These are phyloP conservation scores for Drosophila miranda DNA, from an alignment of 1,140 invertebrate genomes.

Conservation along the genomic window DNA sequence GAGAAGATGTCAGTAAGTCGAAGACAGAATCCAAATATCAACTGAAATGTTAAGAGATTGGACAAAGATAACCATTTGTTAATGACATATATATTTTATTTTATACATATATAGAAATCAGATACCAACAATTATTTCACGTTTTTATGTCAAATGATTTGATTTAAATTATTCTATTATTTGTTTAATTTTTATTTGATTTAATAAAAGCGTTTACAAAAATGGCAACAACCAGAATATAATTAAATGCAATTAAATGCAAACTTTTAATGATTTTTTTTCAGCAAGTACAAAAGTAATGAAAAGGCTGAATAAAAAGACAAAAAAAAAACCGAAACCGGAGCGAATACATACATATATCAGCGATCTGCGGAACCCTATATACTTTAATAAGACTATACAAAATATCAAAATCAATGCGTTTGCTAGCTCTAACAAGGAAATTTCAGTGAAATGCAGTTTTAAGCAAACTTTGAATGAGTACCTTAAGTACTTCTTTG, in stretches of 20 bases:
- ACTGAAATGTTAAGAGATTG: conserved; percentile 13
- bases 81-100: conserved; percentile 43
- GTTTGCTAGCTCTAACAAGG: conserved; percentile 14
- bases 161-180: conserved; percentile 70
- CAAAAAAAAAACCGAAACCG: conserved; percentile 32
- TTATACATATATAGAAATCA: conserved; percentile 31
- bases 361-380: conserved; percentile 19
- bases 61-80: conserved; percentile 44
- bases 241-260: conserved; percentile 47
- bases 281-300: conserved; percentile 45
- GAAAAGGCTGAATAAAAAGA: conserved; percentile 27
- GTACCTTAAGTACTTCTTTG: no score
- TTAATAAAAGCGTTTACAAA: conserved; percentile 58
- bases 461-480: no score
- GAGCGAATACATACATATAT: conserved; percentile 28
- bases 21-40: conserved; percentile 3
- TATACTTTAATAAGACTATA: conserved; percentile 16
- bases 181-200: conserved; percentile 70
- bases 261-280: conserved; percentile 64
- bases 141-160: conserved; percentile 56
- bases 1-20: conserved; percentile 4
- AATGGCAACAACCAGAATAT: conserved; percentile 33
- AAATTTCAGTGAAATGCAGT: not conserved
- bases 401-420: conserved; percentile 17
- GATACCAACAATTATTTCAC: conserved; percentile 53